Conservation (phyloP, 2,113 vertebrate genomes). For the Gambusia holbrooki region DNA sequence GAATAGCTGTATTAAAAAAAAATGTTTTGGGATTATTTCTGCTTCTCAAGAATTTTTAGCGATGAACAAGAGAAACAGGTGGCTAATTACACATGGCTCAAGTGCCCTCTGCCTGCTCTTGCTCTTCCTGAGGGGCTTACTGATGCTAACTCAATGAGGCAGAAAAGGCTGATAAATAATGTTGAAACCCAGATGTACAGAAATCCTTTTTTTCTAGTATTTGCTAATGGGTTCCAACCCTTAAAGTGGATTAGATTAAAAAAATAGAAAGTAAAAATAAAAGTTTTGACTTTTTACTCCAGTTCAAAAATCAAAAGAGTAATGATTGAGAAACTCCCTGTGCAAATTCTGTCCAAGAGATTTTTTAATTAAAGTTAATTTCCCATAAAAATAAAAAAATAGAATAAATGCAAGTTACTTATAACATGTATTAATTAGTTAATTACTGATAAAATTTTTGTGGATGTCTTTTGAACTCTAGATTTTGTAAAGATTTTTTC, state of each 20-base stretch:
- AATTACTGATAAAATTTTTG: not conserved
- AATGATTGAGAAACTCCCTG: not conserved
- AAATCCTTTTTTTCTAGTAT: conserved; percentile 39
- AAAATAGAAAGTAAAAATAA: not conserved
- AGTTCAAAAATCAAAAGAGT: not conserved
- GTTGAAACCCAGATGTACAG: conserved; percentile 36
- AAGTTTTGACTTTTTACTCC: not conserved
- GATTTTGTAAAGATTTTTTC: not conserved
- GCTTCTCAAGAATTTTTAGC: conserved; percentile 22
- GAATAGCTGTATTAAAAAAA: not conserved
- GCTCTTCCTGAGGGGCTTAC: conserved; percentile 53
- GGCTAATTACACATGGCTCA: conserved; percentile 71
- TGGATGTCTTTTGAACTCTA: not conserved
- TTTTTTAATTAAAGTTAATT: not conserved
- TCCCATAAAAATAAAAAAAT: not conserved
- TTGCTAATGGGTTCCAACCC: conserved; percentile 9
- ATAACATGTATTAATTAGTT: no score
- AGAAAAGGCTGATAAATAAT: conserved; percentile 59
- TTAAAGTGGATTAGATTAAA: not conserved
- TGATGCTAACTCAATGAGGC: conserved; percentile 60
- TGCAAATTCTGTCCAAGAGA: no score
- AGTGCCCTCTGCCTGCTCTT: conserved; percentile 59
- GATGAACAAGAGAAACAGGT: conserved; percentile 70
- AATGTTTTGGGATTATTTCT: conserved; percentile 21
- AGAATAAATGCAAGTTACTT: not conserved